phyloP scores from a whole-genome alignment of 2,888 invertebrate genomes.

The Eupithecia centaureata region DNA sequence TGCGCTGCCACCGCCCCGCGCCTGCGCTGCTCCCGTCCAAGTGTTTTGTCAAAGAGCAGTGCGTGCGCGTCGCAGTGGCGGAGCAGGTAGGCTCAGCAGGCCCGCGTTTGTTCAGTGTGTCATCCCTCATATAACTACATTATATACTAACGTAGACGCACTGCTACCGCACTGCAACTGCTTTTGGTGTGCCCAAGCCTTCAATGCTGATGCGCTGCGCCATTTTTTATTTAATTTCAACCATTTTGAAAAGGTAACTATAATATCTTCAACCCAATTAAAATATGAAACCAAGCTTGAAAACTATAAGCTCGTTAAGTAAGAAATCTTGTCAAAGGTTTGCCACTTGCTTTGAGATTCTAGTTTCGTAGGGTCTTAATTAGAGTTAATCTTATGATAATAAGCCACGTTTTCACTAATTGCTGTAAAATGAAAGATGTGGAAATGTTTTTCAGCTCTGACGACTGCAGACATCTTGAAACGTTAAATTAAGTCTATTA shows the following conservation, averaged over 20 bases:
- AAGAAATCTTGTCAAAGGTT: slow-evolving; percentile 64
- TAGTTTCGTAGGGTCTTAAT: slow-evolving; percentile 69
- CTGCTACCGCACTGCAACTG: too few species aligned
- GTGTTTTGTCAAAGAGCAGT: too few species aligned
- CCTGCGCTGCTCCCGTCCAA: too few species aligned
- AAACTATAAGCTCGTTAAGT: slow-evolving; percentile 22
- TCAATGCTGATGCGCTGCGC: too few species aligned
- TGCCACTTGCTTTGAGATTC: slow-evolving; percentile 71
- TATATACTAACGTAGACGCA: too few species aligned
- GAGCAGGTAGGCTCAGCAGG: too few species aligned
- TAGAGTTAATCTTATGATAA: slow-evolving; percentile 80
- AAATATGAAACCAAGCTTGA: not conserved
- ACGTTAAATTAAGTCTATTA: slow-evolving; percentile 4
- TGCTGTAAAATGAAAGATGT: slow-evolving; percentile 66
- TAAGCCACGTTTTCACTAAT: slow-evolving; percentile 77
- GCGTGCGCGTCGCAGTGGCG: too few species aligned
- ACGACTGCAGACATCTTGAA: slow-evolving; percentile 32
- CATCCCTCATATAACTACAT: too few species aligned
- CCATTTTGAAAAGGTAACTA: not conserved
- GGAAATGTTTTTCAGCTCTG: slow-evolving; percentile 19
- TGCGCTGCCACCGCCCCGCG: too few species aligned
- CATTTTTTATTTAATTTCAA: not conserved
- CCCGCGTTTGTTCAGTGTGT: too few species aligned
- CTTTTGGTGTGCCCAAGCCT: too few species aligned
- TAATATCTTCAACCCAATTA: not conserved